Conservation (phyloP, 2,113 vertebrate species). For the Rhinoderma darwinii region DNA sequence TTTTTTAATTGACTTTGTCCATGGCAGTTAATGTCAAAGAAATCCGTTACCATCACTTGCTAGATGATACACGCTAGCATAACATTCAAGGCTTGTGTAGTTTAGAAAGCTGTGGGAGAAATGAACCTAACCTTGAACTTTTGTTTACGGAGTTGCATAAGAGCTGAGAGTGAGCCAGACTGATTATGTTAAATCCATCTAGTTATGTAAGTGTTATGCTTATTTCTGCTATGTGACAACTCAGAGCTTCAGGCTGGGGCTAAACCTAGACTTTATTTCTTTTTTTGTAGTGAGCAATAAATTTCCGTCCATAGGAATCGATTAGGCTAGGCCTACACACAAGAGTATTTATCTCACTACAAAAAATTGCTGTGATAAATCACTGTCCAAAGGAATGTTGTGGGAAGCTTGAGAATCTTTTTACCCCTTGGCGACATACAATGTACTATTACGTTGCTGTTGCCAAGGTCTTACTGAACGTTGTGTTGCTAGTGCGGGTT, state of each 20-base stretch:
- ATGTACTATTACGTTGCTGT: too few relatives aligned
- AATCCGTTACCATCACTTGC: not conserved
- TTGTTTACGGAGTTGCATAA: constrained; percentile 56
- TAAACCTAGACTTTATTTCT: too few relatives aligned
- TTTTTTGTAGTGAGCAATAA: too few relatives aligned
- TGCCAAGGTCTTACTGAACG: too few relatives aligned
- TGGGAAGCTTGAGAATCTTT: too few relatives aligned
- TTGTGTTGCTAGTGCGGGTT: too few relatives aligned
- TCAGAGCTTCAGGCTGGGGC: not conserved
- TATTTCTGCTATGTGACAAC: constrained; percentile 38
- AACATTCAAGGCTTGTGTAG: not conserved
- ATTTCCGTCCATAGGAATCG: too few relatives aligned
- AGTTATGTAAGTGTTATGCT: constrained; percentile 54
- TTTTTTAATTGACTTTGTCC: not conserved
- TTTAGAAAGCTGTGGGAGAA: constrained; percentile 29
- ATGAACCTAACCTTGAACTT: constrained; percentile 54
- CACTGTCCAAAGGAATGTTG: too few relatives aligned
- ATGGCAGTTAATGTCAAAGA: not conserved
- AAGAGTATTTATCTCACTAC: too few relatives aligned
- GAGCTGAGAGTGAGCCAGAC: constrained; percentile 48
- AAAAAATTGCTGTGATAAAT: too few relatives aligned
- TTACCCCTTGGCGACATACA: too few relatives aligned
- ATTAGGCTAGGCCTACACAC: too few relatives aligned
- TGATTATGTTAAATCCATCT: constrained; percentile 48
- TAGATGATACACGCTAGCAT: not conserved